Percentiles rank a stretch among this genome's conserved stretches.
Conservation (phyloP, 2,113 vertebrate genomes). For the Pygoscelis adeliae region DNA sequence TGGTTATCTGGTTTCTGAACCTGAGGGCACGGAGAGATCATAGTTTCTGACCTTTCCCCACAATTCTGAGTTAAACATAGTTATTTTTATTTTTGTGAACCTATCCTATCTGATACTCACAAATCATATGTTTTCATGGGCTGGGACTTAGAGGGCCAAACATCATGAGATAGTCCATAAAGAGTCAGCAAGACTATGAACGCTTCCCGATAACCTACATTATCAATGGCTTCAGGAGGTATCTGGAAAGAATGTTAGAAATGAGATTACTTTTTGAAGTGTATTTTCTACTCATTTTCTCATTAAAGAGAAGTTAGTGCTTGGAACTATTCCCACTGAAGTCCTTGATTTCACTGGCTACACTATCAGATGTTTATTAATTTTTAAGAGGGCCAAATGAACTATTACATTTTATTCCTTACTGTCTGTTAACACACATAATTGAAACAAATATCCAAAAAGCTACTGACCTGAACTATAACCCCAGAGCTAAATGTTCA, state of each 20-base stretch:
- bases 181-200: not conserved
- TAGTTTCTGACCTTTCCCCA: not conserved
- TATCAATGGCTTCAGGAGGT: not conserved
- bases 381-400: not conserved
- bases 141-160: not conserved
- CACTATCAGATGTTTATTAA: not conserved
- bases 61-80: not conserved
- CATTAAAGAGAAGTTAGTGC: not conserved
- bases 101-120: not conserved
- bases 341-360: not conserved
- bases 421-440: not conserved
- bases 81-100: not conserved
- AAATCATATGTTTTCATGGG: not conserved
- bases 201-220: not conserved
- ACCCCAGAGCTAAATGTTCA: not conserved
- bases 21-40: not conserved
- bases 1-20: not conserved
- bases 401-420: not conserved
- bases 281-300: not conserved
- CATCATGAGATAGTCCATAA: not conserved
- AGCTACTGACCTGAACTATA: not conserved
- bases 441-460: not conserved
- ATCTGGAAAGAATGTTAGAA: not conserved
- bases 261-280: not conserved
- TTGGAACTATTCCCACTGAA: not conserved